These are phyloP conservation scores for Emydocephalus ijimae DNA, from an alignment of 2,113 vertebrate genomes.

Conservation along the genomic window DNA sequence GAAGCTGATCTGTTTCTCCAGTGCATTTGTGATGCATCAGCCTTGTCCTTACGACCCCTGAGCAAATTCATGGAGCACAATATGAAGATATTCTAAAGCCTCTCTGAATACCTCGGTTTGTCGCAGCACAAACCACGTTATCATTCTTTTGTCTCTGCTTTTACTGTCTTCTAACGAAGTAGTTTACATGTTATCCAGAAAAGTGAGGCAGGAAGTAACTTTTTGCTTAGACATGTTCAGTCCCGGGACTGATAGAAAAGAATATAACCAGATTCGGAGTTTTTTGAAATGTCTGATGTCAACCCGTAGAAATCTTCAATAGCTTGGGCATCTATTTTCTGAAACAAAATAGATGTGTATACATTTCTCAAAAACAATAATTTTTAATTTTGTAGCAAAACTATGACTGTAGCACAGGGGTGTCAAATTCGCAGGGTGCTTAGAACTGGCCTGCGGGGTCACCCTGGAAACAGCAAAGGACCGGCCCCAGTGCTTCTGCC, in stretches of 20 bases:
- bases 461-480: no score
- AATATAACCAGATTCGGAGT: constrained; percentile 84
- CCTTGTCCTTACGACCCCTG: constrained; percentile 71
- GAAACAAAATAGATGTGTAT: constrained; percentile 22
- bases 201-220: constrained; percentile 61
- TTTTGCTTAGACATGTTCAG: constrained; percentile 60
- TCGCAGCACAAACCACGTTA: constrained; percentile 73
- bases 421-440: no score
- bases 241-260: constrained; percentile 85
- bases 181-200: constrained; percentile 23
- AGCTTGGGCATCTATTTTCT: constrained; percentile 87
- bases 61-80: constrained; percentile 72
- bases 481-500: no score
- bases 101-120: constrained; percentile 65
- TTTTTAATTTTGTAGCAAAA: not conserved
- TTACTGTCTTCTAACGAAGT: constrained; percentile 57
- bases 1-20: constrained; percentile 61
- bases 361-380: not conserved
- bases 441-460: no score
- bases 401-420: not conserved
- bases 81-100: constrained; percentile 56
- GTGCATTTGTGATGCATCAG: constrained; percentile 59
- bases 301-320: constrained; percentile 87
- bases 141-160: constrained; percentile 66
- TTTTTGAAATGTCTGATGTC: constrained; percentile 84